These are phyloP conservation scores for Sphaeramia orbicularis DNA, from an alignment of 2,797 vertebrate genomes.

Conservation along the genomic window DNA sequence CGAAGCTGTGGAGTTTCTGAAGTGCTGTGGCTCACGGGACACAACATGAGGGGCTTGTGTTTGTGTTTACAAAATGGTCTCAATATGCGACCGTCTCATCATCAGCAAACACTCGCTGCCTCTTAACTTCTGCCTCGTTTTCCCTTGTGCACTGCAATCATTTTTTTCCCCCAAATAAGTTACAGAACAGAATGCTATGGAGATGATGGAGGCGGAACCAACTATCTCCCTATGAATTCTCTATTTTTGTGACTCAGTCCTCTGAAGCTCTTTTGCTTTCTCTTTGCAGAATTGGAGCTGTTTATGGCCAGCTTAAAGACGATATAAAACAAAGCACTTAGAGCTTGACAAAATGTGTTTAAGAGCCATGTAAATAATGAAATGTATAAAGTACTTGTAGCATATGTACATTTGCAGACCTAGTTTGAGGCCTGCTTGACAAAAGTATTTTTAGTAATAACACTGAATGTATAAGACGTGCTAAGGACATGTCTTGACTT, in stretches of 20 bases:
- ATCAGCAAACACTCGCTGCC: slow-evolving; percentile 70
- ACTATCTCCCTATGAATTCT: slow-evolving; percentile 74
- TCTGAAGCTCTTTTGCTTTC: slow-evolving; percentile 66
- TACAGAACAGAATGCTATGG: slow-evolving; percentile 73
- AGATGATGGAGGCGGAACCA: slow-evolving; percentile 67
- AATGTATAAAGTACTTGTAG: slow-evolving; percentile 95
- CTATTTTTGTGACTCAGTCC: slow-evolving; percentile 68
- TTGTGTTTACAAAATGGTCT: slow-evolving; percentile 79
- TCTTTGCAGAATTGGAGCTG: slow-evolving; percentile 79
- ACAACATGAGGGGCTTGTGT: slow-evolving; percentile 50
- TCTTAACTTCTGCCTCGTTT: slow-evolving; percentile 58
- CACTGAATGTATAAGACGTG: slow-evolving; percentile 95
- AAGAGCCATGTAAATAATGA: slow-evolving; percentile 97
- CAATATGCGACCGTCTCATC: slow-evolving; percentile 57
- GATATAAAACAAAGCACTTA: slow-evolving; percentile 81
- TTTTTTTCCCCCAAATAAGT: slow-evolving; percentile 41
- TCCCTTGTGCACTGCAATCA: slow-evolving; percentile 84
- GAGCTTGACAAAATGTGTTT: slow-evolving; percentile 76
- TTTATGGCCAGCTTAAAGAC: slow-evolving; percentile 79
- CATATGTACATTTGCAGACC: slow-evolving; percentile 96
- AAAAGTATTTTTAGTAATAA: slow-evolving; percentile 98
- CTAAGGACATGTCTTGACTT: slow-evolving; percentile 87
- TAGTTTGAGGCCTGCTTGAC: slow-evolving; percentile 88
- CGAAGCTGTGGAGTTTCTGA: slow-evolving; percentile 49
- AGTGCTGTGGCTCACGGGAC: slow-evolving; percentile 49